Conservation (phyloP, 2,888 invertebrate genomes). For the Lathronympha strigana region DNA sequence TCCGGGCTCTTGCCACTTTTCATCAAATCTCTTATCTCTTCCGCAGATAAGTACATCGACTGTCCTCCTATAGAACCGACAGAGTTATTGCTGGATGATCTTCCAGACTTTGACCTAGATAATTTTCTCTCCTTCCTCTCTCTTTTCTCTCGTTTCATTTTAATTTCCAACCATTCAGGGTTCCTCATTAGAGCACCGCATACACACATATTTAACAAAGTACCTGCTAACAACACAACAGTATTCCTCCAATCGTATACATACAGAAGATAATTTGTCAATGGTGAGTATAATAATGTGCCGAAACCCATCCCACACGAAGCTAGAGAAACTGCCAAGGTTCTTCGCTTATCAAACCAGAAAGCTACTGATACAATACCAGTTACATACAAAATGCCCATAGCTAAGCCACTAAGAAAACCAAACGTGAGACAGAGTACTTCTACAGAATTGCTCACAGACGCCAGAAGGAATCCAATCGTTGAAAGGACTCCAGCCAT, state of each 20-base stretch:
- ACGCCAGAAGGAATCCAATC: conserved; percentile 89
- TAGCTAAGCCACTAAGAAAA: conserved; percentile 91
- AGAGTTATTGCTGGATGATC: conserved; percentile 79
- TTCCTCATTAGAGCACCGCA: conserved; percentile 94
- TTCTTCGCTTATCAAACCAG: conserved; percentile 95
- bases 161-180: conserved; percentile 90
- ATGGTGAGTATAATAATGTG: conserved; percentile 93
- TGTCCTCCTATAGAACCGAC: conserved; percentile 77
- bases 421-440: conserved; percentile 93
- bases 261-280: conserved; percentile 89
- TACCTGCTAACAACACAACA: conserved; percentile 89
- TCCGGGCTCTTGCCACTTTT: conserved; percentile 88
- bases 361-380: conserved; percentile 96
- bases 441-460: conserved; percentile 88
- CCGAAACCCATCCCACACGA: conserved; percentile 95
- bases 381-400: conserved; percentile 93
- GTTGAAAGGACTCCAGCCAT: conserved; percentile 88
- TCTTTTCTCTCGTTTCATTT: conserved; percentile 83
- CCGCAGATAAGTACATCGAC: conserved; percentile 82
- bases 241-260: conserved; percentile 93
- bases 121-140: conserved; percentile 68
- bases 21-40: conserved; percentile 87
- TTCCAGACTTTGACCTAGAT: conserved; percentile 68
- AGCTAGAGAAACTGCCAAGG: conserved; percentile 93
- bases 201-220: conserved; percentile 93